Base-by-base conservation (phyloP, 1,140 invertebrate species). In the Drosophila elegans region DNA sequence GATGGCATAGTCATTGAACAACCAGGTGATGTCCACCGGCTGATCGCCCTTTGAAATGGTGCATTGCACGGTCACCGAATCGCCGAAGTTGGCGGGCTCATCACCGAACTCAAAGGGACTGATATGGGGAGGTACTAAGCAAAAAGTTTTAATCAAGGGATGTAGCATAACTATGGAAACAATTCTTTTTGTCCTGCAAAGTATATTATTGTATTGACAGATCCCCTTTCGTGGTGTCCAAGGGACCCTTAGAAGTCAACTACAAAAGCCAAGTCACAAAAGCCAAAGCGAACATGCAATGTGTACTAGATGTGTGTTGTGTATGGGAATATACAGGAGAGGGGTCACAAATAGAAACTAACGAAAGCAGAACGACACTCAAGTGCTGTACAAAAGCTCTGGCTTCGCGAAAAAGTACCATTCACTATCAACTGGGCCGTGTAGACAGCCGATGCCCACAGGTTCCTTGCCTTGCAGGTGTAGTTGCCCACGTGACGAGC, bases 41-140 rank as follows among this genome's bases (percentile, higher is more conserved):
- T 93, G 94, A 93, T 95, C 95, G 91, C 94, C 96, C 93, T 94
- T 96, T 16, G 94, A 96, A 29, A 95, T 95, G 51, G 95, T 94
- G 86, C 95, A 96, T 39, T 94, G 94, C 9, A 95, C 93, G 48
- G 95, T 95, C 32, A 95, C 94, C 42, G 95, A 94, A 81, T 96
- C 95, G 41, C 95, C 96, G 55, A 95, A 95, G 79, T 96, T 95
- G 49, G 95, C 94, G 7, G 95, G 94, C 66, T 95, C 95, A 74
- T 95, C 94, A 93, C 95, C 92, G 64, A 96, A 95, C 75, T 94
- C 93, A 79, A 96, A 96, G 46, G 94, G 95, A 69, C 93, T 94
- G 60, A 96, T 95, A 91, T 95, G 94, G 29, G 95, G 95, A 53
- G 94, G 93, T 76, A 94, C 94, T 94, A 76, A n/a, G 38, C 32